phyloP scores from a whole-genome alignment of 2,113 vertebrate species.

The Pluvialis apricaria region DNA sequence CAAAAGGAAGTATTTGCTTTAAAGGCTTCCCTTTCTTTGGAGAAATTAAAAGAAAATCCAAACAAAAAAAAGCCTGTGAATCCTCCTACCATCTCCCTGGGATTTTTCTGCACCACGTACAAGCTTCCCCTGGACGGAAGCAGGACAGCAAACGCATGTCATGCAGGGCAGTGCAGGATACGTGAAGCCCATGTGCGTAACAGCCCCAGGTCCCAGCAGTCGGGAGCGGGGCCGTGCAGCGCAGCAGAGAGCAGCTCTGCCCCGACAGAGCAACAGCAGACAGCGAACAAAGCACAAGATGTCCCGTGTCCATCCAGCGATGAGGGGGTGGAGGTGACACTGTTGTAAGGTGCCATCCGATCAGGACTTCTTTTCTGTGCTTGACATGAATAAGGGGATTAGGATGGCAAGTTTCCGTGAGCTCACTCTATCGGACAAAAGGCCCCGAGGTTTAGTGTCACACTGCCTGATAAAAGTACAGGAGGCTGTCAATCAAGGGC shows the following conservation, averaged over 20 bases:
- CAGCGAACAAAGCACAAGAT: not conserved
- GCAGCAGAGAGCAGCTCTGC: not conserved
- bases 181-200: too few relatives aligned
- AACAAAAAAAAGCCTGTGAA: not conserved
- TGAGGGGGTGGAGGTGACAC: slow-evolving; percentile 78
- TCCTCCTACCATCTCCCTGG: not conserved
- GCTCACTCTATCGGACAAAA: slow-evolving; percentile 91
- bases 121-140: not conserved
- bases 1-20: not conserved
- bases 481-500: slow-evolving; percentile 92
- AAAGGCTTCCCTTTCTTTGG: not conserved
- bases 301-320: slow-evolving; percentile 78
- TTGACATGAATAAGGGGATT: slow-evolving; percentile 99
- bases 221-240: not conserved
- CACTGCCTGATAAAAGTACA: slow-evolving; percentile 96
- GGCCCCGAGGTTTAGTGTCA: slow-evolving; percentile 88
- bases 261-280: not conserved
- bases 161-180: accelerated
- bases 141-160: accelerated
- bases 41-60: not conserved
- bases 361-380: slow-evolving; percentile 83
- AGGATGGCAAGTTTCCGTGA: slow-evolving; percentile 95
- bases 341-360: slow-evolving; percentile 80
- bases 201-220: not conserved
- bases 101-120: not conserved